A percentile compares a stretch with the other conserved stretches of the same genome.
phyloP scores from a whole-genome alignment of 1,140 invertebrate genomes.

The Pseudomyrmex pallidus region DNA sequence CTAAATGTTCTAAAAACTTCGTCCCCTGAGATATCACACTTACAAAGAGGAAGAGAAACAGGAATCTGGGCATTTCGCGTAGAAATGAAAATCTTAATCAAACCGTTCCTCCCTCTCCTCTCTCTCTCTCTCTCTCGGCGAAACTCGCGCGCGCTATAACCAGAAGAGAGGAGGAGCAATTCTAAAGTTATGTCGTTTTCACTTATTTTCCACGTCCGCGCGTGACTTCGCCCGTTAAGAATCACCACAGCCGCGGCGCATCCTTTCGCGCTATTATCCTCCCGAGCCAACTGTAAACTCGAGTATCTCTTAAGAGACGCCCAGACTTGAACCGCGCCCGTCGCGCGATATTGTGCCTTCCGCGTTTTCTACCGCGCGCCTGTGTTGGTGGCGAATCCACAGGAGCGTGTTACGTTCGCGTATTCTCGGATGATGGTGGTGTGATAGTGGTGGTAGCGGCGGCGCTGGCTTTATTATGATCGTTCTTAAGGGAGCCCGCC shows the following conservation, averaged over 20 bases:
- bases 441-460: slow-evolving; percentile 17
- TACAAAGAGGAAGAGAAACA: too few relatives aligned
- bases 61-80: neutral
- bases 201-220: slow-evolving; percentile 10
- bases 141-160: neutral
- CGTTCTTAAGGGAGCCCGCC: slow-evolving; percentile 28
- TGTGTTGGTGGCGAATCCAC: neutral
- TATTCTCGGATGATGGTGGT: neutral
- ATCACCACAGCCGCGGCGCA: slow-evolving; percentile 22
- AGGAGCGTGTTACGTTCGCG: slow-evolving; percentile 13
- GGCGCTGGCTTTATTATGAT: slow-evolving; percentile 43
- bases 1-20: neutral
- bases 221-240: slow-evolving; percentile 46
- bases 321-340: slow-evolving; percentile 38
- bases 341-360: slow-evolving; percentile 30
- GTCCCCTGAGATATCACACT: neutral
- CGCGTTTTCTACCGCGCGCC: neutral
- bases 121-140: neutral
- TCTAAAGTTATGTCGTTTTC: slow-evolving; percentile 55
- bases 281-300: slow-evolving; percentile 49
- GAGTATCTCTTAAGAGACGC: slow-evolving; percentile 44
- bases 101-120: neutral
- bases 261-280: slow-evolving; percentile 47
- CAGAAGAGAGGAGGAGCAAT: neutral
- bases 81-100: slow-evolving; percentile 35